phyloP scores from a whole-genome alignment of 2,797 vertebrate genomes.

The Anguilla obscura region DNA sequence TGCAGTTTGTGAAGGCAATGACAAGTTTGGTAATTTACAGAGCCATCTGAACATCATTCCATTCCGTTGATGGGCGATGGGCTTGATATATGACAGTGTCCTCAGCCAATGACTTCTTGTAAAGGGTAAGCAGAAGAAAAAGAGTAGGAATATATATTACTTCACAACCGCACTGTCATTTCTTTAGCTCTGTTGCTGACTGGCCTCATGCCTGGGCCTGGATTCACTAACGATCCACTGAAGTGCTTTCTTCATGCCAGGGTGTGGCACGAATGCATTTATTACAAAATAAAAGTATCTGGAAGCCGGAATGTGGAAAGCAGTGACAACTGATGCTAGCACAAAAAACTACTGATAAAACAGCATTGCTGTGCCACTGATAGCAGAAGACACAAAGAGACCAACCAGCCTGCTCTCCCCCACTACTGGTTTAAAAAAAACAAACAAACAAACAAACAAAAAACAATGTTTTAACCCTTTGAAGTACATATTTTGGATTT shows the following conservation, averaged over 20 bases:
- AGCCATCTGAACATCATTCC: background rate
- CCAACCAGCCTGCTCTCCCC: background rate
- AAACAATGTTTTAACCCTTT: too few relatives aligned
- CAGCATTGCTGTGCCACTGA: background rate
- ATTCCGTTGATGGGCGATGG: background rate
- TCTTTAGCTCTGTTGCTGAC: background rate
- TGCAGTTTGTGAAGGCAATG: background rate
- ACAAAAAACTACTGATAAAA: background rate
- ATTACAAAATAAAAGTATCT: background rate
- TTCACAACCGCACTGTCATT: background rate
- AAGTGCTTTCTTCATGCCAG: background rate
- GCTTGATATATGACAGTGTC: background rate
- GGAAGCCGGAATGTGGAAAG: background rate
- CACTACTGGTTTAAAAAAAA: background rate
- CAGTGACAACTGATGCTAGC: background rate
- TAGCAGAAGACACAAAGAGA: background rate
- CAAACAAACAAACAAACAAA: too few relatives aligned
- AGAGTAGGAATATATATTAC: background rate
- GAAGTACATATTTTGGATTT: too few relatives aligned
- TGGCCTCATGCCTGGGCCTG: background rate
- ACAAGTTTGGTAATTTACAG: background rate
- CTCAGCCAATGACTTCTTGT: background rate
- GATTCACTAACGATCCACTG: background rate
- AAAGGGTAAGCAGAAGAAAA: background rate
- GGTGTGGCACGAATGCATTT: background rate